Conservation (phyloP, 2,113 vertebrate species). For the Zeus faber region DNA sequence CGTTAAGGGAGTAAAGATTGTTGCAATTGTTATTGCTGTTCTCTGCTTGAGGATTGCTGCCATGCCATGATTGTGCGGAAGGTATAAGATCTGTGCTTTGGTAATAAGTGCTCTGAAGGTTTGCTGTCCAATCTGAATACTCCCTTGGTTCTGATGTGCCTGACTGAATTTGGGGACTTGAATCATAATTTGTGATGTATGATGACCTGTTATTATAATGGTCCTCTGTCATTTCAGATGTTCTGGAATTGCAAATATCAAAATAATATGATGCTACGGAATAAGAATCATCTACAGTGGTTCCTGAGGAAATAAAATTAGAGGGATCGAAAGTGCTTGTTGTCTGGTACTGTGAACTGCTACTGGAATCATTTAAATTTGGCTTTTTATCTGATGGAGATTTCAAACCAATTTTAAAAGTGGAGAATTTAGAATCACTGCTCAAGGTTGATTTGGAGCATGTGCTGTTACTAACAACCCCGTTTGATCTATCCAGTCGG, state of each 20-base stretch:
- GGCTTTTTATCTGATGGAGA: slow-evolving; percentile 85
- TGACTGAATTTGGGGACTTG: slow-evolving; percentile 62
- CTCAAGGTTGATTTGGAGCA: slow-evolving; percentile 79
- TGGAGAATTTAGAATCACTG: slow-evolving; percentile 90
- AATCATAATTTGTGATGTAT: slow-evolving; percentile 51
- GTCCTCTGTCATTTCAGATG: slow-evolving; percentile 19
- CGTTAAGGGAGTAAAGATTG: slow-evolving; percentile 75
- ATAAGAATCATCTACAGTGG: slow-evolving; percentile 32
- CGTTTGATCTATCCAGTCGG: slow-evolving; percentile 81
- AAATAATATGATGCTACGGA: slow-evolving; percentile 36
- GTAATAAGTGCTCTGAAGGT: slow-evolving; percentile 60
- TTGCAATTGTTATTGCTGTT: slow-evolving; percentile 87
- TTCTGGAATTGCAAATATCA: slow-evolving; percentile 34
- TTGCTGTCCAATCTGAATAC: slow-evolving; percentile 62
- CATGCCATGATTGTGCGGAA: slow-evolving; percentile 71
- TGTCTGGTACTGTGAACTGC: slow-evolving; percentile 26
- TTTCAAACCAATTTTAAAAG: slow-evolving; percentile 94
- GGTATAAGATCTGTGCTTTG: slow-evolving; percentile 46
- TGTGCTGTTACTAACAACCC: slow-evolving; percentile 78
- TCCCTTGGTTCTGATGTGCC: slow-evolving; percentile 72
- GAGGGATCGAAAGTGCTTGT: slow-evolving; percentile 30
- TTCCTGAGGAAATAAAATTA: slow-evolving; percentile 44
- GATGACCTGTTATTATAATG: slow-evolving; percentile 57
- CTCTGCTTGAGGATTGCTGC: slow-evolving; percentile 77
- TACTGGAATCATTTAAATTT: slow-evolving; percentile 21